phyloP scores from a whole-genome alignment of 2,797 vertebrate species.

The Chelidonichthys spinosus region DNA sequence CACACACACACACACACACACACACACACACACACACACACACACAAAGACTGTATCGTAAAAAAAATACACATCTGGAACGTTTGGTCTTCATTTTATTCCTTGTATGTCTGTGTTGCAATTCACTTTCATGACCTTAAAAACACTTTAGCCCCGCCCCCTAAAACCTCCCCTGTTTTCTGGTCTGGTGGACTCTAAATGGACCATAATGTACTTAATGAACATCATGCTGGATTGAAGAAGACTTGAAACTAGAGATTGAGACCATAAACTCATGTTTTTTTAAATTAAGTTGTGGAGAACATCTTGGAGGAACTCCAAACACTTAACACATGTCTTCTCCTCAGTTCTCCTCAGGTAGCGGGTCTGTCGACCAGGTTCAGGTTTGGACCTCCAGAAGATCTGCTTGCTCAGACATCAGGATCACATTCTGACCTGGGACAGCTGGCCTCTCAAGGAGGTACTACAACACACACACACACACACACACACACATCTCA shows the following conservation, averaged over 20 bases:
- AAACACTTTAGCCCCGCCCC: too few relatives aligned
- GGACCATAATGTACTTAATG: too few relatives aligned
- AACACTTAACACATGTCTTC: not conserved
- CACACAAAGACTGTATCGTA: too few relatives aligned
- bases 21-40: not conserved
- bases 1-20: not conserved
- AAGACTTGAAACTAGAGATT: too few relatives aligned
- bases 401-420: constrained; percentile 91
- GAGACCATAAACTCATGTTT: too few relatives aligned
- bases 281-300: too few relatives aligned
- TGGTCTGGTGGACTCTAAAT: too few relatives aligned
- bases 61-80: not conserved
- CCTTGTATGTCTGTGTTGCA: too few relatives aligned
- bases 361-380: constrained; percentile 95
- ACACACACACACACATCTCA: too few relatives aligned
- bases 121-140: too few relatives aligned
- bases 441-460: constrained; percentile 97
- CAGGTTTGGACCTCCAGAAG: constrained; percentile 96
- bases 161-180: too few relatives aligned
- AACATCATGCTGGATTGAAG: too few relatives aligned
- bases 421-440: constrained; percentile 96
- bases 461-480: constrained; percentile 68
- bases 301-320: not conserved
- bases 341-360: constrained; percentile 94
- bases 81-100: not conserved